Base-by-base conservation (phyloP, 2,113 vertebrate species). In the Peromyscus leucopus region DNA sequence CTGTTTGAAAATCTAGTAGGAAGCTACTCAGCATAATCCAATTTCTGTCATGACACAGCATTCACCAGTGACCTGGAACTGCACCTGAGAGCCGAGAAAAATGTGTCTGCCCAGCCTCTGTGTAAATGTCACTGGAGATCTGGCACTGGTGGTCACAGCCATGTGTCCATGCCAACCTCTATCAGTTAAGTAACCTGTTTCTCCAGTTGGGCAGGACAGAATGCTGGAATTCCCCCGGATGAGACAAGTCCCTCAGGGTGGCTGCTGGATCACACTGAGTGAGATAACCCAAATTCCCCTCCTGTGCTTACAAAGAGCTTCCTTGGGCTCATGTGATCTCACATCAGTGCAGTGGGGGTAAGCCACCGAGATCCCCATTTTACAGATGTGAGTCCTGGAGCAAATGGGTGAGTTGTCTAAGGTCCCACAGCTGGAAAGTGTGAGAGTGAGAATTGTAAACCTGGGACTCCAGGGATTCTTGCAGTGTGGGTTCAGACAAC, bases 201-300 rank as follows among this genome's bases (percentile, higher is more conserved):
- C 91, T 94, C 91, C 82, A 76, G 95, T 96, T 91, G 86, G 61
- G 55, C 16, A 24, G 97, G 85, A 94, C 59, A 3, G 61, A 46
- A 67, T 21, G 61, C 67, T 97, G 95, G 94, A 98, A 97, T 95
- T 97, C 96, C 97, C 93, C 91, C 17, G 11, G 93, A 89, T 22
- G 15, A 61, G 79, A 87, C 82, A 72, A 51, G 51, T 83, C 79
- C 84, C 24, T 16, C 39, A 67, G 57, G 57, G 36, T 92, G 96
- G 88, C 78, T 79, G 42, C 90, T 95, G 92, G 95, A 78, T 86
- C 96, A 91, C 89, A 63, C 17, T 5, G 39, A 80, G 26, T 55
- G 48, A 94, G 86, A 91, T 93, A 87, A 93, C 33, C 90, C 87
- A 48, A 33, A 42, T 76, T 96, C 96, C 89, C 93, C 63, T 94